phyloP scores from a whole-genome alignment of 2,888 invertebrate genomes.

The Ischnus inquisitorius region DNA sequence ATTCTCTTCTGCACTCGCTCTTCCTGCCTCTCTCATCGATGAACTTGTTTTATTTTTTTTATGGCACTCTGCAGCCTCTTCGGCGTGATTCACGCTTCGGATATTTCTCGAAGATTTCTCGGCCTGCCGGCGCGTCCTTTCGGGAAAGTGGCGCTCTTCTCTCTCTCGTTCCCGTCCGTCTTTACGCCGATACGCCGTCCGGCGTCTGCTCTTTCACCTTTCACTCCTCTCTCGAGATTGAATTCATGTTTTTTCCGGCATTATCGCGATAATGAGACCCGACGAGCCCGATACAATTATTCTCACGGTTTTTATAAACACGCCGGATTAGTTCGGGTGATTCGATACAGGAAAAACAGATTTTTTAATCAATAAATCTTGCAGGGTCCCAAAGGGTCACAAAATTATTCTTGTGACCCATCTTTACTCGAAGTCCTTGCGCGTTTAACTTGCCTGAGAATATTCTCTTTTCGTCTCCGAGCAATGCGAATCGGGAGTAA shows the following conservation, averaged over 20 bases:
- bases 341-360: too few relatives aligned
- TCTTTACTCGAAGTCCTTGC: too few relatives aligned
- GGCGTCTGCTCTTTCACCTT: too few relatives aligned
- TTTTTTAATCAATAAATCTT: too few relatives aligned
- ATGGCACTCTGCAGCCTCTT: neutral
- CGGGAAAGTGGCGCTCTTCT: neutral
- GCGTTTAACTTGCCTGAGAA: too few relatives aligned
- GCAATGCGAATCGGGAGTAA: too few relatives aligned
- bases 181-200: neutral
- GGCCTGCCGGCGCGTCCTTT: neutral
- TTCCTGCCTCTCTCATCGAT: neutral
- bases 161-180: neutral
- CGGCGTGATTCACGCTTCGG: conserved; percentile 42
- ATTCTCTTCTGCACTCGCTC: neutral
- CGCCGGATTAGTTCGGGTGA: neutral
- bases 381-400: too few relatives aligned
- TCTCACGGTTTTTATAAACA: neutral
- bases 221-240: neutral
- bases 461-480: too few relatives aligned
- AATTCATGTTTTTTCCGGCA: conserved; percentile 1
- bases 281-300: neutral
- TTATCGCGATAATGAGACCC: neutral
- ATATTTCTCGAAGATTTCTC: conserved; percentile 30
- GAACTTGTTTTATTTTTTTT: conserved; percentile 19
- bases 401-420: too few relatives aligned